Evolutionary conservation across 2,113 vertebrate genomes (phyloP).

Genomic region (Egretta garzetta): DNA sequence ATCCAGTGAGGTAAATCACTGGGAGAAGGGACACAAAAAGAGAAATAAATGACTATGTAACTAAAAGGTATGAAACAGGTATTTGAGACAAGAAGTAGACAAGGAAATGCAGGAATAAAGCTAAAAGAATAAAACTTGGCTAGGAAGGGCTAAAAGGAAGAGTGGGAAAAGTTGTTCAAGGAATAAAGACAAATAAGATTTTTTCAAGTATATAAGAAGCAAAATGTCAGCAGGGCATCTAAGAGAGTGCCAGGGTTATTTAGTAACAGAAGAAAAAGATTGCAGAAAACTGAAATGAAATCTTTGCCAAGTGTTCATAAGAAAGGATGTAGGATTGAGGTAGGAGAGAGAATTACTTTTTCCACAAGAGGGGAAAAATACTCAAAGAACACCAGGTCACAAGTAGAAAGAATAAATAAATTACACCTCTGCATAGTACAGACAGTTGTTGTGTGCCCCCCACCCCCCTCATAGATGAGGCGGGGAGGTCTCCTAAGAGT

Average conservation of each 20-base stretch:
- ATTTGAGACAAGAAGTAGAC: not conserved
- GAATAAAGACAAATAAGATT: slow-evolving; percentile 43
- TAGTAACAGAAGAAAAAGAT: slow-evolving; percentile 27
- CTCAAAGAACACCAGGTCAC: not conserved
- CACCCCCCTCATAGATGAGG: not conserved
- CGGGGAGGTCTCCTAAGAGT: not conserved
- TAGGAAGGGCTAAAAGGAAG: not conserved
- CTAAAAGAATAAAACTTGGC: not conserved
- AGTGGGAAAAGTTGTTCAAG: not conserved
- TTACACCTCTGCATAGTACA: slow-evolving; percentile 8
- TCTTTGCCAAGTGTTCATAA: slow-evolving; percentile 37
- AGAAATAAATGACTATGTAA: not conserved
- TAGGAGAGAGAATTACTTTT: slow-evolving; percentile 49
- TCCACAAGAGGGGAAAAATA: not conserved
- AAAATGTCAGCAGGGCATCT: slow-evolving; percentile 32
- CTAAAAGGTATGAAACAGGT: not conserved
- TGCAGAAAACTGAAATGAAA: slow-evolving; percentile 53
- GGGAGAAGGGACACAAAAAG: not conserved
- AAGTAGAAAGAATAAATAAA: slow-evolving; percentile 28
- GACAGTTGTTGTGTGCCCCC: not conserved
- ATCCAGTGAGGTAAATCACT: not conserved
- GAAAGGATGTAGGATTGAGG: slow-evolving; percentile 11
- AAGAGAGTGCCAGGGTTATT: slow-evolving; percentile 23
- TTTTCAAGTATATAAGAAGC: not conserved
- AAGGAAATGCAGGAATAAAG: not conserved